A percentile compares a stretch with the other conserved stretches of the same genome.
phyloP scores from a whole-genome alignment of 2,797 vertebrate genomes.

The Cryptoblepharus egeriae region DNA sequence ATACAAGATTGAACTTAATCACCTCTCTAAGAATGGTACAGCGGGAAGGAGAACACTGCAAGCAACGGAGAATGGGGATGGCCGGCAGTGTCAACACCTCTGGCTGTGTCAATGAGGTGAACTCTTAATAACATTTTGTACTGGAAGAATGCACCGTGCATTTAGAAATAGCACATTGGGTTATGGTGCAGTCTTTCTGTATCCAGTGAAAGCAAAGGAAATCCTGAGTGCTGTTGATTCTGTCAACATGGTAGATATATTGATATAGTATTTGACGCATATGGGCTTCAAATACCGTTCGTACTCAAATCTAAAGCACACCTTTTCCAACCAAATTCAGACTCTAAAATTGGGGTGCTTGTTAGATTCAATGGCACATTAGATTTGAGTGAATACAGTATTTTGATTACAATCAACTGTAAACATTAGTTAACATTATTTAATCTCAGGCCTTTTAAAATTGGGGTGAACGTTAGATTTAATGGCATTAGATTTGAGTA shows the following conservation, averaged over 20 bases:
- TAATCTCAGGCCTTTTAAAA: too few relatives aligned
- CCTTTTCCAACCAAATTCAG: too few relatives aligned
- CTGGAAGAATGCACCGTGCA: neutral
- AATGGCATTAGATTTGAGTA: too few relatives aligned
- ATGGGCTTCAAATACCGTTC: too few relatives aligned
- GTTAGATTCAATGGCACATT: too few relatives aligned
- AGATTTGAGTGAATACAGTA: too few relatives aligned
- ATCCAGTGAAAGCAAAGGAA: neutral
- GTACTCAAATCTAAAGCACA: too few relatives aligned
- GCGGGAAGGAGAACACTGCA: accelerated
- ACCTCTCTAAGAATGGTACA: neutral
- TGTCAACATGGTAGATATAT: neutral
- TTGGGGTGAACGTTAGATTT: too few relatives aligned
- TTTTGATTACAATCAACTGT: too few relatives aligned
- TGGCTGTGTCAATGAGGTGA: neutral
- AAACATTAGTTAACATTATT: too few relatives aligned
- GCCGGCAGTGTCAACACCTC: neutral
- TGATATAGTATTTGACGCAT: neutral
- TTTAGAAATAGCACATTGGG: neutral
- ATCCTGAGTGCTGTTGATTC: neutral
- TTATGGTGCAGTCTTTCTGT: too few relatives aligned
- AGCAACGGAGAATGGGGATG: neutral
- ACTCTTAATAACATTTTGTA: neutral
- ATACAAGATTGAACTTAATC: neutral
- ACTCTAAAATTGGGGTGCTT: too few relatives aligned